A percentile compares a stretch with the other conserved stretches of the same genome.
Conservation (phyloP, 2,888 invertebrate species). For the Trissolcus brochymenae region DNA sequence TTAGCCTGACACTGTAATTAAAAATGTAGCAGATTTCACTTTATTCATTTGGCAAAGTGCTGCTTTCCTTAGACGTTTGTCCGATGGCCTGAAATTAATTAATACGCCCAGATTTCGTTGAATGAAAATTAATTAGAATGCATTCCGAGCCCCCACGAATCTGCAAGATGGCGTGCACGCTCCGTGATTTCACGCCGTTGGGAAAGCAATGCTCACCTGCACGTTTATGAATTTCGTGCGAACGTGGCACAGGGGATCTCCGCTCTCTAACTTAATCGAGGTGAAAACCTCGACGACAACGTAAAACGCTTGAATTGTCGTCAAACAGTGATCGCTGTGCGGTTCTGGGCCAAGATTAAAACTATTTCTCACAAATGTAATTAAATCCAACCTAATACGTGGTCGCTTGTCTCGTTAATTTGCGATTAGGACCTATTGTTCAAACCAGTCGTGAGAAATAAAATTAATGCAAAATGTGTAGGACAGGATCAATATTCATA, state of each 20-base stretch:
- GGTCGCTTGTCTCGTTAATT: too few relatives aligned
- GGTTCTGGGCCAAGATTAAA: too few relatives aligned
- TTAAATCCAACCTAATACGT: too few relatives aligned
- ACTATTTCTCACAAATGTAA: too few relatives aligned
- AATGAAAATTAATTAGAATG: conserved; percentile 58
- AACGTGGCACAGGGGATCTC: conserved; percentile 31
- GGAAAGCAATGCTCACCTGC: conserved; percentile 43
- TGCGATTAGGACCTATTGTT: too few relatives aligned
- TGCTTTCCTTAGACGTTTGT: conserved; percentile 49
- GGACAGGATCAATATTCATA: too few relatives aligned
- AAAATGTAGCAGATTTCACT: conserved; percentile 49
- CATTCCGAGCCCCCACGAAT: conserved; percentile 50
- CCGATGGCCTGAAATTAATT: conserved; percentile 57
- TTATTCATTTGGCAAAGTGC: conserved; percentile 54
- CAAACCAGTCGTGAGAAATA: too few relatives aligned
- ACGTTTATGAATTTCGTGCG: conserved; percentile 56
- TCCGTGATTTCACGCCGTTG: conserved; percentile 52
- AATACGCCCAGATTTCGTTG: conserved; percentile 56
- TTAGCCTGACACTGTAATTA: conserved; percentile 45
- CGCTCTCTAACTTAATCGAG: conserved; percentile 43
- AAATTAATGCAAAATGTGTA: too few relatives aligned
- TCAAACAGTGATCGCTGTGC: neutral
- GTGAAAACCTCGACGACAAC: conserved; percentile 28
- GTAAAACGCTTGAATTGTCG: conserved; percentile 21
- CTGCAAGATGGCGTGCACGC: conserved; percentile 52